Base-by-base conservation (phyloP, 2,113 vertebrate species). In the Gambusia holbrooki region DNA sequence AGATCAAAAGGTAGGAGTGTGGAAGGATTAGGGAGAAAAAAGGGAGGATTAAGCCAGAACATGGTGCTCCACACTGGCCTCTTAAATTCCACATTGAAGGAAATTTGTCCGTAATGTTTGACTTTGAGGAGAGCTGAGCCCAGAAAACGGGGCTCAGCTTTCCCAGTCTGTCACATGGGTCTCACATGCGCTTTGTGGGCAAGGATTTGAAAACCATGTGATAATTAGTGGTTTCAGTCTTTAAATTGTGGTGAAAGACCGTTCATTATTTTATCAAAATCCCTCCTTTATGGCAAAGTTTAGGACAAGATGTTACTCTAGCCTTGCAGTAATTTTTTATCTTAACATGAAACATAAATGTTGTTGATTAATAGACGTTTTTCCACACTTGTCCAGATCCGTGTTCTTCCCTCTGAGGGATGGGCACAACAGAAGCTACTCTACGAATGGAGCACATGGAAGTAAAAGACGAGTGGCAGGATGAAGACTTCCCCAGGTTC, bases 391-490 rank as follows among this genome's bases (percentile, higher is more conserved):
- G 68, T 79, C 42, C 75, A 89, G 86, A 81, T 69, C 78, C 77
- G 69, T 66, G 80, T 64, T 29, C 62, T 75, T 63, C 35, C n/a
- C 72, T n/a, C 58, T 77, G 82, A 84, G 82, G 76, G 84, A 98
- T 97, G 97, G 96, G 97, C 37, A 97, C 96, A 70, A 96, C 96
- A 0, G 96, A 98, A 85, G 96, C 96, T 54, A 96, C 95, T 0
- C 84, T 96, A 76, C 83, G 96, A 74, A 96, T 98, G 96, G 97
- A 98, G 40, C 96, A 96, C 0, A 95, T 97, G 93, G 96, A 98
- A 0, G 96, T 96, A 73, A 96, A 96, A 84, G 97, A 98, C 0
- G 96, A 98, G 72, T 97, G 97, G 96, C 96, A 97, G 68, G 97
- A 98, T 0, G 96, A 97, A 51, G 96, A 96, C 66, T 97, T 97